Evolutionary conservation across 2,888 invertebrate genomes (phyloP).

Genomic region (Chrysina gloriosa): DNA sequence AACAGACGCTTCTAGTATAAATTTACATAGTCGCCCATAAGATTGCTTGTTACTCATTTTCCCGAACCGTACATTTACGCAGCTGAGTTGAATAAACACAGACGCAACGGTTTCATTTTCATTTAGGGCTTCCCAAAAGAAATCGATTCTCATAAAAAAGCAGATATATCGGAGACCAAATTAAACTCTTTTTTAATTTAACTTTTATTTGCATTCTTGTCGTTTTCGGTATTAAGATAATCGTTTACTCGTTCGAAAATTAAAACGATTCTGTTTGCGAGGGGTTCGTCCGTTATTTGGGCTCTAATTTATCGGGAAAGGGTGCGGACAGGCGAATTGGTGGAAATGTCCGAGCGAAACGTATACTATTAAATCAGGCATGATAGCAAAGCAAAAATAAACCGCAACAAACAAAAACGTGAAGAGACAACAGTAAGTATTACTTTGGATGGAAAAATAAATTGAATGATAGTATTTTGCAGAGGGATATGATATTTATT

Average conservation of each 20-base stretch:
- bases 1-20: too few relatives aligned
- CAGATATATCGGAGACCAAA: conserved; percentile 18
- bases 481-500: too few relatives aligned
- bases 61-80: not conserved
- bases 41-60: not conserved
- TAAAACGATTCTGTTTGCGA: conserved; percentile 21
- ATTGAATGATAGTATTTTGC: too few relatives aligned
- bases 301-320: conserved; percentile 20
- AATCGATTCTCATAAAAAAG: conserved; percentile 15
- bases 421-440: not conserved
- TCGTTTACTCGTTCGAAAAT: conserved; percentile 26
- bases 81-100: not conserved
- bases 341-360: not conserved
- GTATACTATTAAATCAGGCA: not conserved
- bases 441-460: too few relatives aligned
- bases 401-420: not conserved
- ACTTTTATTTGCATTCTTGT: conserved; percentile 27
- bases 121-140: not conserved
- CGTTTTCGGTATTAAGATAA: conserved; percentile 23
- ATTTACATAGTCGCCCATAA: too few relatives aligned
- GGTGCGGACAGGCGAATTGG: conserved; percentile 4
- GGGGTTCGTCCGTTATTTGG: conserved; percentile 17
- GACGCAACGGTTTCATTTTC: not conserved
- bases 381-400: not conserved
- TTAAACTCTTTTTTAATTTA: conserved; percentile 33